Evolutionary conservation across 92 coral and sea anemone genomes (phyloP).

Genomic region (Epizoanthus fatuus): DNA sequence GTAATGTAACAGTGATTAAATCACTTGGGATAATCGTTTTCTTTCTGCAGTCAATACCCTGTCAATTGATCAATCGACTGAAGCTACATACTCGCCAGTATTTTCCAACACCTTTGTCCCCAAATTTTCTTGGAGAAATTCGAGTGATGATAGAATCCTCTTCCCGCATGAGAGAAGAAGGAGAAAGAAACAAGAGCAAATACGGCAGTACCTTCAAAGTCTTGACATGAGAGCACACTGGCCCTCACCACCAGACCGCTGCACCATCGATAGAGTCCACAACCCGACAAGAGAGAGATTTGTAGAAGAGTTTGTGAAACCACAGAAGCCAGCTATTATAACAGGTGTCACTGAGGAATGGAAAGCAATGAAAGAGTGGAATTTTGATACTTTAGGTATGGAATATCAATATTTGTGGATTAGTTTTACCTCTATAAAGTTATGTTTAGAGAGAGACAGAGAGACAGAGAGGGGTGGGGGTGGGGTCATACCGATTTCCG

Average conservation of each 20-base stretch:
- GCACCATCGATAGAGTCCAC: constrained; percentile 74
- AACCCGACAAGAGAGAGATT: constrained; percentile 74
- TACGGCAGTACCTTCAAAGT: constrained; percentile 49
- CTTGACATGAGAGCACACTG: constrained; percentile 58
- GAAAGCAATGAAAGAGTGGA: constrained; percentile 76
- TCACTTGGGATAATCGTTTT: neutral
- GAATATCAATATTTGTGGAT: neutral
- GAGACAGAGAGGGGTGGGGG: too few species aligned
- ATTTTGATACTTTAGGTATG: constrained; percentile 82
- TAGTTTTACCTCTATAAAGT: too few species aligned
- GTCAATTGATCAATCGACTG: neutral
- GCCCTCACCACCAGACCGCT: constrained; percentile 47
- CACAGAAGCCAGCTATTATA: constrained; percentile 74
- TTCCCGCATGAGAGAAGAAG: constrained; percentile 81
- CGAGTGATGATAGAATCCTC: constrained; percentile 29
- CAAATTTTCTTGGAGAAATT: constrained; percentile 37
- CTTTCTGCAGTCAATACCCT: neutral
- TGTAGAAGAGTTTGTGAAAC: constrained; percentile 63
- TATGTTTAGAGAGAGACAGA: too few species aligned
- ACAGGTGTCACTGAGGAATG: constrained; percentile 82
- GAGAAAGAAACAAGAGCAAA: constrained; percentile 42
- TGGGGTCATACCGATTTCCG: too few species aligned
- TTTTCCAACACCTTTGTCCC: neutral
- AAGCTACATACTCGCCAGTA: neutral
- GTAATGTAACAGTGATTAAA: too few species aligned